Base-by-base conservation (phyloP, 2,797 vertebrate genomes). In the Melanotaenia boesemani region DNA sequence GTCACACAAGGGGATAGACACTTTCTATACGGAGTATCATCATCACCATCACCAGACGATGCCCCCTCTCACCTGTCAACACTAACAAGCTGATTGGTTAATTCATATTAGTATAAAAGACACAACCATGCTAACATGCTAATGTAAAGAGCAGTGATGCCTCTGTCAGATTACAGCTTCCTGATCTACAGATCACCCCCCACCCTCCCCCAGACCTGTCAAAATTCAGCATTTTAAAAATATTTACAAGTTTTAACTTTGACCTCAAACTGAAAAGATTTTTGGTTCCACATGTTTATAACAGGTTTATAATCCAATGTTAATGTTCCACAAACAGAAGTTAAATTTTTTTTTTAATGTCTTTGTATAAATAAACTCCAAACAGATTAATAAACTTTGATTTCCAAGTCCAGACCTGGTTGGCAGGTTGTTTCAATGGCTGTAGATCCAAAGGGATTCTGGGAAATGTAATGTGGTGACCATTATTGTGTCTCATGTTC, bases 391-490 rank as follows among this genome's bases (percentile, higher is more conserved):
- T 2, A 7, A 48, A 7, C 16, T 18, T 16, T n/a, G 16, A 18
- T 16, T 12, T 46, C 44, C 20, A 9, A n/a, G 46, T 48, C 20
- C 37, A 46, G 12, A 37, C 50, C 26, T 36, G 36, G 39, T 28
- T n/a, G 22, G 22, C 37, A 26, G 60, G 13, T 22, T 18, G 18
- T 48, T 1, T 20, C 18, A 0, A 16, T 44, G 37, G 59, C 54
- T 74, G 60, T 12, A 59, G 22, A 37, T 73, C 41, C 60, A 76
- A 84, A 76, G 73, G 86, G 62, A 79, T 84, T 80, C 44, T n/a
- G 81, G 84, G 82, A 74, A 83, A 75, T 79, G 87, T 90, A 83
- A 82, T 86, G 80, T 81, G 76, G 67, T 52, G 28, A 41, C 36
- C 34, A 3, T 63, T 18, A 10, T 20, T 30, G 39, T 46, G n/a